These are phyloP conservation scores for Pantala flavescens DNA, from an alignment of 1,140 invertebrate species.

Conservation along the genomic window DNA sequence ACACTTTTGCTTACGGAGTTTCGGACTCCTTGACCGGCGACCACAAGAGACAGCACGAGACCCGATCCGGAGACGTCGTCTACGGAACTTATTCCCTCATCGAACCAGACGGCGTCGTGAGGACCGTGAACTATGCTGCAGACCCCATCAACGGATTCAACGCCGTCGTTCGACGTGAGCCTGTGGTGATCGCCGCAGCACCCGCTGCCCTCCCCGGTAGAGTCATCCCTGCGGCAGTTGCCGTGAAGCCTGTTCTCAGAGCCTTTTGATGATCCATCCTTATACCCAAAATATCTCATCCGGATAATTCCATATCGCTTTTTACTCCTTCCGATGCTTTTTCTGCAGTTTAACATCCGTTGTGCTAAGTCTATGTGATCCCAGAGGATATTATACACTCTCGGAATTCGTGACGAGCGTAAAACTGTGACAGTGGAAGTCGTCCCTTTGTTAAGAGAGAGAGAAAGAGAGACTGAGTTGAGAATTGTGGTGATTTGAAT, in stretches of 20 bases:
- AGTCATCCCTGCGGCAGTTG: not conserved
- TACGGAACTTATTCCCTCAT: constrained; percentile 24
- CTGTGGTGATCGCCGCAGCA: not conserved
- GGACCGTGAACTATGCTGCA: constrained; percentile 26
- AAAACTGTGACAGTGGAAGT: too few species aligned
- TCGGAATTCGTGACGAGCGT: too few species aligned
- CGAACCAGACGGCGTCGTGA: constrained; percentile 25
- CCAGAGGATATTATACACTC: too few species aligned
- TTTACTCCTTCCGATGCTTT: too few species aligned
- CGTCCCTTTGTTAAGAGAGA: too few species aligned
- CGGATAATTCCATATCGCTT: too few species aligned
- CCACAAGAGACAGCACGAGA: constrained; percentile 40
- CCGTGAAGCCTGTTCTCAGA: not conserved
- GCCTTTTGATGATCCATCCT: not conserved
- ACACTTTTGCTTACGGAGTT: constrained; percentile 27
- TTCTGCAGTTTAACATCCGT: too few species aligned
- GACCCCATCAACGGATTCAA: constrained; percentile 23
- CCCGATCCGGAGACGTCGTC: constrained; percentile 22
- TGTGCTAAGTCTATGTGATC: too few species aligned
- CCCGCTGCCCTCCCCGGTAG: not conserved
- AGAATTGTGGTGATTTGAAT: too few species aligned
- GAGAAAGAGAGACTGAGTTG: too few species aligned
- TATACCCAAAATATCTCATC: too few species aligned
- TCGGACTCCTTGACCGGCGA: constrained; percentile 33
- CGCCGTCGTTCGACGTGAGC: constrained; percentile 15